Evolutionary conservation across 1,140 invertebrate genomes (phyloP).

Genomic region (Diprion similis): DNA sequence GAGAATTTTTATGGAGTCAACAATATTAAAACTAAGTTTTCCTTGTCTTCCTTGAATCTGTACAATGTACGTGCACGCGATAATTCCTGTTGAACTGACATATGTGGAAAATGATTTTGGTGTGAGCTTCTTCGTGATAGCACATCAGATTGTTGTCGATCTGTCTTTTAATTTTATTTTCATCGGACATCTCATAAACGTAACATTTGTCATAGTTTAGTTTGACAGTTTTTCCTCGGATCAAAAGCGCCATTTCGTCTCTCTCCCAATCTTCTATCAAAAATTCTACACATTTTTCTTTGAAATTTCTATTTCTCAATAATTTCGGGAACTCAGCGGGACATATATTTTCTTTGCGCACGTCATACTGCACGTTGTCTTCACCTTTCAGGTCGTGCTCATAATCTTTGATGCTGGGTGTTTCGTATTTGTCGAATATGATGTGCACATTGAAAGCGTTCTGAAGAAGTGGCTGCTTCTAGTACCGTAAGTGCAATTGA

Average conservation of each 20-base stretch:
- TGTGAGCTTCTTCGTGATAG: constrained; percentile 33
- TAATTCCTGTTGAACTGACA: constrained; percentile 28
- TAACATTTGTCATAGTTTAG: constrained; percentile 34
- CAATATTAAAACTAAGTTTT: too few species aligned
- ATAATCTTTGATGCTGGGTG: constrained; percentile 40
- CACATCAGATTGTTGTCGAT: constrained; percentile 30
- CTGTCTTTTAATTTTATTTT: too few species aligned
- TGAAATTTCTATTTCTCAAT: constrained; percentile 31
- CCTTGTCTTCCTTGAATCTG: too few species aligned
- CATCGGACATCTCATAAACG: too few species aligned
- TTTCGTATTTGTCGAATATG: constrained; percentile 30
- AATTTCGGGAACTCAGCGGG: constrained; percentile 29
- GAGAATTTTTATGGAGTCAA: too few species aligned
- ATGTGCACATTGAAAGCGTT: constrained; percentile 19
- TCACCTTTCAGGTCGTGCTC: constrained; percentile 35
- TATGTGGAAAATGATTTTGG: constrained; percentile 31
- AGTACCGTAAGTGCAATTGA: constrained; percentile 2
- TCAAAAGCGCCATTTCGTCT: constrained; percentile 26
- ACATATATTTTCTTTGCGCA: constrained; percentile 31
- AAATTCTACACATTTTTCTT: too few species aligned
- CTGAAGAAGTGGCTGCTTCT: not conserved
- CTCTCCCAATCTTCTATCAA: constrained; percentile 29
- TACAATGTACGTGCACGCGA: constrained; percentile 31
- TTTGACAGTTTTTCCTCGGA: constrained; percentile 25
- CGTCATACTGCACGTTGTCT: constrained; percentile 27